phyloP scores from a whole-genome alignment of 2,113 vertebrate genomes.

The Erpornis zantholeuca region DNA sequence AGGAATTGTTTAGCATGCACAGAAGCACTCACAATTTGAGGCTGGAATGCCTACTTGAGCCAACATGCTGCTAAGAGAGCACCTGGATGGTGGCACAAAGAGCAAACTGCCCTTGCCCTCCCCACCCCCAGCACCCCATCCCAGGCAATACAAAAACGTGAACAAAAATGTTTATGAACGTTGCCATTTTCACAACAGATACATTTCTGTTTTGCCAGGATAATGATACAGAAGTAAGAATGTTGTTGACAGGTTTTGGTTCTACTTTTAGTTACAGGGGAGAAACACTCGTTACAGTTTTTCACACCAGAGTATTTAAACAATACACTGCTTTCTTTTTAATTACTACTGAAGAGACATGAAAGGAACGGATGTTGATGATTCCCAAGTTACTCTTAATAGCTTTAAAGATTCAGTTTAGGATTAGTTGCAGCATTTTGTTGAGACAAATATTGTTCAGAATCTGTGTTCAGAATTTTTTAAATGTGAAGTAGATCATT shows the following conservation, averaged over 20 bases:
- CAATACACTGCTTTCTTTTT: neutral
- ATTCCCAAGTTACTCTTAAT: neutral
- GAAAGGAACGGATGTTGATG: neutral
- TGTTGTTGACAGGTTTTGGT: neutral
- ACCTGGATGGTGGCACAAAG: slow-evolving; percentile 6
- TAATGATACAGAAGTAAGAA: neutral
- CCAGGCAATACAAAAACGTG: neutral
- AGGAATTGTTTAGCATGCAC: slow-evolving; percentile 22
- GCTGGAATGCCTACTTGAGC: neutral
- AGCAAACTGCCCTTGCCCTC: neutral
- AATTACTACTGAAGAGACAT: neutral
- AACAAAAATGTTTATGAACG: neutral
- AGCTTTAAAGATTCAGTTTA: neutral
- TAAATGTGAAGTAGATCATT: neutral
- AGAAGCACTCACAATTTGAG: neutral
- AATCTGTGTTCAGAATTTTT: neutral
- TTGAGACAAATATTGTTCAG: neutral
- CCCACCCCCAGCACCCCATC: neutral
- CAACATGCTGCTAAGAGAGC: slow-evolving; percentile 29
- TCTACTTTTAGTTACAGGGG: neutral
- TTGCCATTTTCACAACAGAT: neutral
- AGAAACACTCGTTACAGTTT: neutral
- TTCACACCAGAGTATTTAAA: neutral
- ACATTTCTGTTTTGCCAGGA: neutral
- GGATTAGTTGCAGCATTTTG: neutral